A percentile compares a stretch with the other conserved stretches of the same genome.
phyloP scores from a whole-genome alignment of 2,113 vertebrate species.

The Haplochromis burtoni region DNA sequence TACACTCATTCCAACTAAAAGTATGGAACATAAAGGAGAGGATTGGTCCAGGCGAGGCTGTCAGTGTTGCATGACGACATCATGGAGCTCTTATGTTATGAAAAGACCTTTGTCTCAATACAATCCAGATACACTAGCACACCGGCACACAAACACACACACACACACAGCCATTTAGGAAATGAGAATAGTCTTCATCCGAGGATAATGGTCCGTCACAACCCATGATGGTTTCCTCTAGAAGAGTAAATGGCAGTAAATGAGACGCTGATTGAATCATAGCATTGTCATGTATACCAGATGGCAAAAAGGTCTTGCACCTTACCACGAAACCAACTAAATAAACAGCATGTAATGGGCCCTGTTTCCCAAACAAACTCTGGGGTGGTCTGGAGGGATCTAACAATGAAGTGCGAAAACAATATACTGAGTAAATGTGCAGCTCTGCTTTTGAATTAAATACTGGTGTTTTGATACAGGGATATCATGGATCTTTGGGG shows the following conservation, averaged over 20 bases:
- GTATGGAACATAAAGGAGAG: not conserved
- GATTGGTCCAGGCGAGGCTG: not conserved
- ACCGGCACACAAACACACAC: not conserved
- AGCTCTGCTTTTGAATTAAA: not conserved
- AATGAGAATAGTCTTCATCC: constrained; percentile 59
- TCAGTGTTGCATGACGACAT: constrained; percentile 5
- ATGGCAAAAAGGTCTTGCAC: constrained; percentile 45
- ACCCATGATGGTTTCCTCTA: constrained; percentile 63
- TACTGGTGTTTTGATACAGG: not conserved
- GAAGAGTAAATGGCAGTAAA: constrained; percentile 62
- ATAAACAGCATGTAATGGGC: not conserved
- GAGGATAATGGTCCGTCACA: constrained; percentile 64
- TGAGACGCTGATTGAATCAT: constrained; percentile 63
- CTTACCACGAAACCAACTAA: constrained; percentile 39
- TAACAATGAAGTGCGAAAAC: not conserved
- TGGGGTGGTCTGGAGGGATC: not conserved
- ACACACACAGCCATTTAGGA: constrained; percentile 50
- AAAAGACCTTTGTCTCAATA: constrained; percentile 7
- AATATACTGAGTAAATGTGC: not conserved
- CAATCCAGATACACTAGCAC: not conserved
- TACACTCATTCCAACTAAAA: not conserved
- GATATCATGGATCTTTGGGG: not conserved
- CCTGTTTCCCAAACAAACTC: constrained; percentile 10
- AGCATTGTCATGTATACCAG: constrained; percentile 60
- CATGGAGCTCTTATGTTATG: constrained; percentile 5